phyloP scores from a whole-genome alignment of 1,140 invertebrate species.

The Calliphora vicina region DNA sequence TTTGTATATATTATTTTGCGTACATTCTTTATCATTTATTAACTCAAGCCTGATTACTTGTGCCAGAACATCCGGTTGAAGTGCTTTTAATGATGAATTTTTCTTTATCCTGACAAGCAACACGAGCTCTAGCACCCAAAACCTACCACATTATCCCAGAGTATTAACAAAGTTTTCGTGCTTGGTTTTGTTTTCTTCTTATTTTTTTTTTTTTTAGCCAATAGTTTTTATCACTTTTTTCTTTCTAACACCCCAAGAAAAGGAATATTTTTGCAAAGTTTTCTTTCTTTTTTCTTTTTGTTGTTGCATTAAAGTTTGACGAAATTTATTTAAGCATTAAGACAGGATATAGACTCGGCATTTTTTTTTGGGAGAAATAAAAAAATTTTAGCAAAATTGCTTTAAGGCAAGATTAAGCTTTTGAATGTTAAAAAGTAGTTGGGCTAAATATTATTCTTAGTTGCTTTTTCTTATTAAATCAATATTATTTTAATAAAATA shows the following conservation, averaged over 20 bases:
- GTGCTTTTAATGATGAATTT: slow-evolving; percentile 13
- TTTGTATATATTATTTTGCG: neutral
- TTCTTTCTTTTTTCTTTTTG: too few species aligned
- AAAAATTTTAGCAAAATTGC: neutral
- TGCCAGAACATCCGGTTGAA: slow-evolving; percentile 7
- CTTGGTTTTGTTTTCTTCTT: too few species aligned
- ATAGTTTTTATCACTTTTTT: neutral
- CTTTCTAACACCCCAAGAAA: neutral
- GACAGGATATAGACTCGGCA: neutral
- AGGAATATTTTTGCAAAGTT: neutral
- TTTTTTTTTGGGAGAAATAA: neutral
- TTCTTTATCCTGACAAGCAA: neutral
- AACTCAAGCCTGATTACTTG: slow-evolving; percentile 8
- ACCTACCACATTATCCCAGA: neutral
- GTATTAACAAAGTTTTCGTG: neutral
- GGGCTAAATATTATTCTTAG: neutral
- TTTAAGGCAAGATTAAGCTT: slow-evolving; percentile 3
- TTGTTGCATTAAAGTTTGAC: neutral
- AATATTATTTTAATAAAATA: slow-evolving; percentile 7
- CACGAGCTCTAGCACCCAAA: neutral
- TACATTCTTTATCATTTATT: neutral
- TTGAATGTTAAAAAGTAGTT: slow-evolving; percentile 10
- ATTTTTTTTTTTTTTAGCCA: neutral
- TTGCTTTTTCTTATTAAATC: neutral
- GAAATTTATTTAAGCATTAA: neutral